Evolutionary conservation across 2,797 vertebrate genomes (phyloP).

Genomic region (Spinibarbus caldwelli): DNA sequence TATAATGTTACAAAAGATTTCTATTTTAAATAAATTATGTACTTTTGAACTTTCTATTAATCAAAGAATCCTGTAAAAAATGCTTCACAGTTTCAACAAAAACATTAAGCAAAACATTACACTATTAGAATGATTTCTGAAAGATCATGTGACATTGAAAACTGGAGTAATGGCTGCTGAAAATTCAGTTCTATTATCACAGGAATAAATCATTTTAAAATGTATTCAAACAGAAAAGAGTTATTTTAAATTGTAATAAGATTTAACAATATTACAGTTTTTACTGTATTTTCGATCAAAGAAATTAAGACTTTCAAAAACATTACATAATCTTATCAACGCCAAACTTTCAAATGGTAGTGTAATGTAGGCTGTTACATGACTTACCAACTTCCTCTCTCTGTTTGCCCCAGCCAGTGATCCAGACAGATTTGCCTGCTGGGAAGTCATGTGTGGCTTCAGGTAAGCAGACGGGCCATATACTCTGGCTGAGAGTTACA

Average conservation of each 20-base stretch:
- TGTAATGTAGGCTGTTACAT: not conserved
- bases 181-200: not conserved
- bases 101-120: too few species aligned
- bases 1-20: too few species aligned
- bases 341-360: not conserved
- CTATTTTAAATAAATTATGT: too few species aligned
- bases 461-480: constrained; percentile 90
- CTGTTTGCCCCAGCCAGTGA: constrained; percentile 92
- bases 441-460: constrained; percentile 80
- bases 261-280: not conserved
- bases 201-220: not conserved
- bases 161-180: not conserved
- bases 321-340: not conserved
- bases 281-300: not conserved
- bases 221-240: not conserved
- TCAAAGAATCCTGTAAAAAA: too few species aligned
- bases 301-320: not conserved
- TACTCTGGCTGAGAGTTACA: constrained; percentile 70
- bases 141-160: too few species aligned
- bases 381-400: constrained; percentile 82
- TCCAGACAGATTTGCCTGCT: constrained; percentile 81
- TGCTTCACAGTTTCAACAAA: too few species aligned
- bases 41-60: too few species aligned
- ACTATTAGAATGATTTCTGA: too few species aligned
- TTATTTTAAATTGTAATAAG: not conserved